phyloP scores from a whole-genome alignment of 2,888 invertebrate genomes.

The Drosophila birchii region DNA sequence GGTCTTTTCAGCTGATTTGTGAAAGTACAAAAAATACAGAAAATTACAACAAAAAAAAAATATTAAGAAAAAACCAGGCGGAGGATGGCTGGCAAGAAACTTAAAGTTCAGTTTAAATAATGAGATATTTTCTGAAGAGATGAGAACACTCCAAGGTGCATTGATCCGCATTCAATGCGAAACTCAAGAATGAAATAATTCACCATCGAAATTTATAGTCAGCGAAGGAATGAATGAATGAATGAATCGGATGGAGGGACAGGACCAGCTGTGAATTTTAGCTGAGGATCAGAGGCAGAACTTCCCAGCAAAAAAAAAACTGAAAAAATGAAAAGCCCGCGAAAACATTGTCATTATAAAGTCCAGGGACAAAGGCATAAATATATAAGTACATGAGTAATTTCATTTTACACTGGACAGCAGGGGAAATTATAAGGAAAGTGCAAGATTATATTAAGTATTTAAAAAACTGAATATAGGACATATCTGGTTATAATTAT shows the following conservation, averaged over 20 bases:
- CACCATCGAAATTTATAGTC: conserved; percentile 28
- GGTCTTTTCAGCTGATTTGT: conserved; percentile 71
- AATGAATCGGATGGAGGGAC: conserved; percentile 8
- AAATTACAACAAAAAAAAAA: conserved; percentile 41
- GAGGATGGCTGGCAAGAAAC: conserved; percentile 1
- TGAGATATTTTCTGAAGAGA: conserved; percentile 40
- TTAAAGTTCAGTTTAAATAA: conserved; percentile 49
- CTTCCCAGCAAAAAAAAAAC: conserved; percentile 2
- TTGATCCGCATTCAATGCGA: conserved; percentile 69
- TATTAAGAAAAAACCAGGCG: conserved; percentile 25
- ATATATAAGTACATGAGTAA: conserved; percentile 41
- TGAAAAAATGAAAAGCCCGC: conserved; percentile 29
- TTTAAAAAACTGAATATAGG: neutral
- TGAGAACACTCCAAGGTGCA: conserved; percentile 59
- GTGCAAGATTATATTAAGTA: neutral
- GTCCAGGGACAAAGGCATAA: conserved; percentile 43
- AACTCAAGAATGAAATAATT: conserved; percentile 33
- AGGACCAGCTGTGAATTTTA: conserved; percentile 35
- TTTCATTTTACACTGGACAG: conserved; percentile 29
- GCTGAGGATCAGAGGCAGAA: conserved; percentile 17
- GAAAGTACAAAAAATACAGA: conserved; percentile 60
- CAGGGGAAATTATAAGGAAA: neutral
- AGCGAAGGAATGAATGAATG: neutral
- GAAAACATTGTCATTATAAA: conserved; percentile 45
- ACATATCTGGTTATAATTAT: neutral